phyloP scores from a whole-genome alignment of 1,140 invertebrate species.

The Drosophila guanche region DNA sequence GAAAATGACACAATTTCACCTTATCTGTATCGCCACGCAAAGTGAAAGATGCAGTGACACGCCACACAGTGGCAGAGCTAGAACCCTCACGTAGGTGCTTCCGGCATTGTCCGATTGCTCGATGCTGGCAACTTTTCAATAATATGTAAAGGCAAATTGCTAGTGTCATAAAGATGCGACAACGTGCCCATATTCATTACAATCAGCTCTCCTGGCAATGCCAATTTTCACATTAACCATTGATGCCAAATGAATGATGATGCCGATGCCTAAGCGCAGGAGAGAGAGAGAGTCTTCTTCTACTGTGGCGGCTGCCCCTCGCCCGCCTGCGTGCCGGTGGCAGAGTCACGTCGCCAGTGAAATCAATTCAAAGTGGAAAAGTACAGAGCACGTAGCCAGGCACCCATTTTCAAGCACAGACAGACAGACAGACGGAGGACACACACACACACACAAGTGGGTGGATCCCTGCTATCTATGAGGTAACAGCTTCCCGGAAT shows the following conservation, averaged over 20 bases:
- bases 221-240: conserved; percentile 76
- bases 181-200: conserved; percentile 72
- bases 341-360: conserved; percentile 49
- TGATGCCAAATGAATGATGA: conserved; percentile 75
- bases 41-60: conserved; percentile 3
- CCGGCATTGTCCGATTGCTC: conserved; percentile 15
- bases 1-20: conserved; percentile 68
- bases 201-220: conserved; percentile 51
- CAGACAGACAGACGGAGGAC: not conserved
- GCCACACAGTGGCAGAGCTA: too few relatives aligned
- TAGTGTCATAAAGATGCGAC: conserved; percentile 65
- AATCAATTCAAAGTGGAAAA: conserved; percentile 63
- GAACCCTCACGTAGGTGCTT: conserved; percentile 20
- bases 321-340: not conserved
- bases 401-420: conserved; percentile 3
- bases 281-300: too few relatives aligned
- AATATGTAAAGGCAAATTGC: conserved; percentile 57
- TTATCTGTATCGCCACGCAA: conserved; percentile 37
- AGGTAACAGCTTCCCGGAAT: conserved; percentile 18
- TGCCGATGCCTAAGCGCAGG: conserved; percentile 42
- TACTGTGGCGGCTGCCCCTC: not conserved
- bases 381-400: conserved; percentile 56
- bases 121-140: conserved; percentile 28
- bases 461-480: conserved; percentile 16
- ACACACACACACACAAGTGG: conserved; percentile 33